These are phyloP conservation scores for Melanotaenia trifasciata DNA, from an alignment of 2,797 vertebrate species.

Conservation along the genomic window DNA sequence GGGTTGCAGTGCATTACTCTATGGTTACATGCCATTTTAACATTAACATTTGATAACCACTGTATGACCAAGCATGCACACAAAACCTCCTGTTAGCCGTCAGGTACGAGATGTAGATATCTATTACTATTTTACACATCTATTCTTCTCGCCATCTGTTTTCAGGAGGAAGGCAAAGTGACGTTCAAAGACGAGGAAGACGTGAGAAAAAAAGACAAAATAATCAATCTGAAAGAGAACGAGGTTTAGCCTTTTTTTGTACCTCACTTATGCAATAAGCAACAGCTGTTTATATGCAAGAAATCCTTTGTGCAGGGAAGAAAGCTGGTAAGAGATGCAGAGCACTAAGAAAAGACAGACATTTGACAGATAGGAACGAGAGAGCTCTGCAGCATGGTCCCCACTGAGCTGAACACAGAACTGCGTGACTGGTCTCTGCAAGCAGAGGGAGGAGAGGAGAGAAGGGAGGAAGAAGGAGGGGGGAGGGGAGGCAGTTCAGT, in stretches of 20 bases:
- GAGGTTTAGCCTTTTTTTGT: constrained; percentile 41
- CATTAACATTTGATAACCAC: constrained; percentile 1
- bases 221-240: constrained; percentile 36
- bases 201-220: constrained; percentile 14
- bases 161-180: constrained; percentile 64
- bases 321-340: constrained; percentile 25
- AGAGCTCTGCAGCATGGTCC: constrained; percentile 79
- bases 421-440: constrained; percentile 83
- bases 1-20: constrained; percentile 7
- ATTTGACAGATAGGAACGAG: constrained; percentile 61
- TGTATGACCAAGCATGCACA: constrained; percentile 6
- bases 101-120: constrained; percentile 15
- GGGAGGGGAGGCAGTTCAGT: constrained; percentile 75
- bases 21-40: constrained; percentile 7
- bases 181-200: constrained; percentile 40
- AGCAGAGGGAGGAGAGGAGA: constrained; percentile 65
- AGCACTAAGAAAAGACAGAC: constrained; percentile 40
- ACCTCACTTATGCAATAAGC: constrained; percentile 28
- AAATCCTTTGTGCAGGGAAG: constrained; percentile 20
- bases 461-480: constrained; percentile 60
- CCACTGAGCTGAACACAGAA: constrained; percentile 68
- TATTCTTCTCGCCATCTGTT: constrained; percentile 48
- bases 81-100: neutral
- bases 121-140: constrained; percentile 29
- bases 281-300: constrained; percentile 38